Base-by-base conservation (phyloP, 2,113 vertebrate genomes). In the Spea bombifrons region DNA sequence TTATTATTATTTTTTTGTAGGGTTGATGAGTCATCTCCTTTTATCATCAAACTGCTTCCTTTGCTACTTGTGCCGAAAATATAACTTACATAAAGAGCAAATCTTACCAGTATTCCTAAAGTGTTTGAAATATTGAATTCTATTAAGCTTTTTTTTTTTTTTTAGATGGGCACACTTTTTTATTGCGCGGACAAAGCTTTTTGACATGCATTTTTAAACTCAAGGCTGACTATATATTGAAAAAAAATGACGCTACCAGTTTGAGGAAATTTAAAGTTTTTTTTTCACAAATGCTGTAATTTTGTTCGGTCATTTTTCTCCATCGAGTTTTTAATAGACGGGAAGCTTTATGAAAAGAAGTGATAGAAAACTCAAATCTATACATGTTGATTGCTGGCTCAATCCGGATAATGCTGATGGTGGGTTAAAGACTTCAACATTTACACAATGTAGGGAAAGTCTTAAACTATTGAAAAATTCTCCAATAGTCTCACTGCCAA, bases 321-420 rank as follows among this genome's bases (percentile, higher is more conserved):
- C 50, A 17, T 45, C n/a, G 3, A 55, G 4, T 12, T n/a, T 63
- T 78, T 52, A 66, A 76, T 67, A 65, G 53, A 79, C 13, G 46
- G 15, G 5, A 57, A 47, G 10, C 6, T 17, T 67, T 48, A 67
- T 30, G 5, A 53, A 71, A 57, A 55, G 15, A 50, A 13, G 7
- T 53, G 55, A 64, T 71, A 77, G 9, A 47, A 70, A 12, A 50
- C 47, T 47, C 16, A 77, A 15, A 53, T 7, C 59, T 52, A 71
- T 78, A 47, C 57, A 78, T 78, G 52, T 71, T 71, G 17, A 71
- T 78, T 71, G 55, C 47, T 47, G 52, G 48, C 63, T 48, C 5
- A 72, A 78, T 78, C 70, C 72, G 49, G 49, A 61, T 9, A 48
- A 66, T 79, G 55, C 72, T 72, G 76, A 66, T 78, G 63, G 13